These are phyloP conservation scores for Subanguina moxae DNA, from an alignment of 1,140 invertebrate species.

Conservation along the genomic window DNA sequence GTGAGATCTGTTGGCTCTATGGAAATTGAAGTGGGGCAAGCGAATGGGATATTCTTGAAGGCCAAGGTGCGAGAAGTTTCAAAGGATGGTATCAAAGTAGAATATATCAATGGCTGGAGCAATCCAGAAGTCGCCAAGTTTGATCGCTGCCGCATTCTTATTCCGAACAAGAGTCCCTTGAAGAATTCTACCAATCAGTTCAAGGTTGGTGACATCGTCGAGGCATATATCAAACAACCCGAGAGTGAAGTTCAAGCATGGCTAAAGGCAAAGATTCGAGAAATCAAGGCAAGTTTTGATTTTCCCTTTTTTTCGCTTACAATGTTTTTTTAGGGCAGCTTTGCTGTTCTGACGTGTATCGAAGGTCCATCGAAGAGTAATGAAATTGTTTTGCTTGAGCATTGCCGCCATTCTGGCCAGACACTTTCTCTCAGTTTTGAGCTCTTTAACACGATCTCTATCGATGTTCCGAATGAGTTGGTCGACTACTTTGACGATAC, in stretches of 20 bases:
- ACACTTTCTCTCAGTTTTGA: neutral
- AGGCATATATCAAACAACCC: neutral
- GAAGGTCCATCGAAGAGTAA: no score
- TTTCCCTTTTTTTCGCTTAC: no score
- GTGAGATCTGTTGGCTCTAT: no score
- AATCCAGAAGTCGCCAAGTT: neutral
- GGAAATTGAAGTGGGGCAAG: slow-evolving; percentile 1
- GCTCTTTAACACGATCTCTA: slow-evolving; percentile 14
- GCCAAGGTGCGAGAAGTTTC: neutral
- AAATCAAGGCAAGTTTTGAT: neutral
- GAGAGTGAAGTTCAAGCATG: neutral
- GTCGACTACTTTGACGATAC: slow-evolving; percentile 27
- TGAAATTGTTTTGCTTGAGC: no score
- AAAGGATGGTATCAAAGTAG: neutral
- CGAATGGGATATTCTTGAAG: slow-evolving; percentile 1
- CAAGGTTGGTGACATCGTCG: neutral
- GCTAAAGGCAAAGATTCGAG: neutral
- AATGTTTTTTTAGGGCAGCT: no score
- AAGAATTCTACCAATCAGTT: neutral
- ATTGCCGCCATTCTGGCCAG: slow-evolving; percentile 9
- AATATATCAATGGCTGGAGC: neutral
- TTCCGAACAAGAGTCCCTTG: neutral
- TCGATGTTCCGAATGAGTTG: slow-evolving; percentile 35
- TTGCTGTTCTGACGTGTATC: no score
- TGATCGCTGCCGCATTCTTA: neutral